Conservation (phyloP, 2,113 vertebrate species). For the Procavia capensis region DNA sequence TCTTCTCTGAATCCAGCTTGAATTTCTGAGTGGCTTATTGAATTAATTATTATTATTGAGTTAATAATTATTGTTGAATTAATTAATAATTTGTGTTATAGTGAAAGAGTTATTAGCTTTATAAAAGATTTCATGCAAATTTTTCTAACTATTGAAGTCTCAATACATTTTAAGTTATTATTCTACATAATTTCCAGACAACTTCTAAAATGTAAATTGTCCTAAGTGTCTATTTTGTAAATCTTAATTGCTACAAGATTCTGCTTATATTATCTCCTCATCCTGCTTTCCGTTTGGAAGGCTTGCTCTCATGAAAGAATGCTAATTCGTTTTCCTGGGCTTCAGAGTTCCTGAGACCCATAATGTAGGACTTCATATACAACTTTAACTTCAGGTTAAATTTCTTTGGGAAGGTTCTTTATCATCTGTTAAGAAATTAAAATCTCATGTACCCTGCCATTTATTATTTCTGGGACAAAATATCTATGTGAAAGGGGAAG, state of each 20-base stretch:
- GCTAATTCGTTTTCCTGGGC: neutral
- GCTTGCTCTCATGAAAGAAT: neutral
- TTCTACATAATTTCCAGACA: neutral
- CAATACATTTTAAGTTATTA: neutral
- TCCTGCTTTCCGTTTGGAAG: neutral
- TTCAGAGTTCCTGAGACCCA: neutral
- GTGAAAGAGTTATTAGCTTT: neutral
- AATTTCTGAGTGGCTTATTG: too few species aligned
- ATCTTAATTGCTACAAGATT: neutral
- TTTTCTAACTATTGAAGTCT: neutral
- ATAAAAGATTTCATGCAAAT: neutral
- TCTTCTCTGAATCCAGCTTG: too few species aligned
- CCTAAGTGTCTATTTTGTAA: neutral
- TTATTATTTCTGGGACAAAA: neutral
- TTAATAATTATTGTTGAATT: too few species aligned
- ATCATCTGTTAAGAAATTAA: slow-evolving; percentile 19
- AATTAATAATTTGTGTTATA: neutral
- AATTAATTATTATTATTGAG: too few species aligned
- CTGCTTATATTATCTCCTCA: neutral
- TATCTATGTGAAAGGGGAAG: neutral
- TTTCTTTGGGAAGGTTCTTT: slow-evolving; percentile 7
- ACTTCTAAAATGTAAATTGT: neutral
- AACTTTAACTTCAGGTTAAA: slow-evolving; percentile 4
- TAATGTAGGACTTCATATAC: neutral
- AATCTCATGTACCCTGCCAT: neutral